A percentile compares a stretch with the other conserved stretches of the same genome.
These are phyloP conservation scores for Salminus brasiliensis DNA, from an alignment of 2,113 vertebrate species.

Conservation along the genomic window DNA sequence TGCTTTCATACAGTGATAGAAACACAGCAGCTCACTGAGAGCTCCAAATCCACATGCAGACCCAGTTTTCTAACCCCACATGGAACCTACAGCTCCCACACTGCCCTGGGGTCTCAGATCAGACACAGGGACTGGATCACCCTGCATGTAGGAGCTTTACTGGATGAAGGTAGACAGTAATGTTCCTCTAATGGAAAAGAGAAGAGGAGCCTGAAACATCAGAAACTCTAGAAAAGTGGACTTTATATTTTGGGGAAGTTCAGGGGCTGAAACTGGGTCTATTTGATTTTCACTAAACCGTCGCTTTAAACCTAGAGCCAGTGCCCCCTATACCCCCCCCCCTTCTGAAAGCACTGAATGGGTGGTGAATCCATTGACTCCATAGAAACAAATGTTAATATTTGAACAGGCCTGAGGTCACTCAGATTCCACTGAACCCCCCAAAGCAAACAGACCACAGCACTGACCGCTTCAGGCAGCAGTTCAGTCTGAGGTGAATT, in stretches of 20 bases:
- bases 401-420: slow-evolving; percentile 56
- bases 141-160: too few species aligned
- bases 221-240: too few species aligned
- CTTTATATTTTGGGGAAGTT: too few species aligned
- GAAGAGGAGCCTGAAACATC: not conserved
- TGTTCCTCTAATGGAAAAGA: not conserved
- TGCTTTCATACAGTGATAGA: too few species aligned
- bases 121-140: too few species aligned
- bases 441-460: not conserved
- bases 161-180: not conserved
- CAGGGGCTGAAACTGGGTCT: too few species aligned
- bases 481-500: not conserved
- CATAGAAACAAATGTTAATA: slow-evolving; percentile 45
- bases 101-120: too few species aligned
- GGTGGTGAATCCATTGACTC: slow-evolving; percentile 39
- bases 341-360: slow-evolving; percentile 34
- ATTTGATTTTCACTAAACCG: too few species aligned
- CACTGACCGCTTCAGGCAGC: not conserved
- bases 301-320: not conserved
- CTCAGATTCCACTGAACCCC: slow-evolving; percentile 52
- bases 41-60: too few species aligned
- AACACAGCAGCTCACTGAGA: too few species aligned
- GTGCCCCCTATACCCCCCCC: not conserved
- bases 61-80: too few species aligned
- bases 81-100: too few species aligned